phyloP scores from a whole-genome alignment of 2,888 invertebrate genomes.

The Yponomeuta sedellus region DNA sequence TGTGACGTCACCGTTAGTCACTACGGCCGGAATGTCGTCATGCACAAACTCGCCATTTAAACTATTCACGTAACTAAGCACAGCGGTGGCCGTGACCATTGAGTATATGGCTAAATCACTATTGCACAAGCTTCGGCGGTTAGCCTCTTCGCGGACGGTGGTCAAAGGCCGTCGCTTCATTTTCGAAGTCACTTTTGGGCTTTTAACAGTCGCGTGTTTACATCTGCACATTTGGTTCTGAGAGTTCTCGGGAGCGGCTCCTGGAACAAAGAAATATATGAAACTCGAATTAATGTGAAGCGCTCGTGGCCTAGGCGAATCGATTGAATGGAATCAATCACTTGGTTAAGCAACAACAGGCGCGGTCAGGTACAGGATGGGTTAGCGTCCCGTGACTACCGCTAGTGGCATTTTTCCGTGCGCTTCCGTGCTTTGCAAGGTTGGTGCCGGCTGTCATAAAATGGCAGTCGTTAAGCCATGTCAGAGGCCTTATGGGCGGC shows the following conservation, averaged over 20 bases:
- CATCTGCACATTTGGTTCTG: constrained; percentile 62
- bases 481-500: no score
- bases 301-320: no score
- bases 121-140: constrained; percentile 31
- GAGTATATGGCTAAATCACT: constrained; percentile 78
- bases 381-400: no score
- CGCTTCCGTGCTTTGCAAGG: no score
- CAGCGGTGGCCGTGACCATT: constrained; percentile 80
- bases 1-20: constrained; percentile 87
- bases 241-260: constrained; percentile 18
- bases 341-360: no score
- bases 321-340: no score
- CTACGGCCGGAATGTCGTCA: constrained; percentile 90
- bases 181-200: constrained; percentile 40
- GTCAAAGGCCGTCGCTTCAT: constrained; percentile 69
- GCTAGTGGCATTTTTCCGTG: no score
- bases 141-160: constrained; percentile 58
- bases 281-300: background rate
- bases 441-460: no score
- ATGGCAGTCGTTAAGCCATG: no score
- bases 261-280: constrained; percentile 44
- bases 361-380: no score
- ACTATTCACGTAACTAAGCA: constrained; percentile 84
- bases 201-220: constrained; percentile 56
- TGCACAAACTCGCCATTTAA: constrained; percentile 90